These are phyloP conservation scores for Leucoraja erinaceus DNA, from an alignment of 2,113 vertebrate genomes.

Conservation along the genomic window DNA sequence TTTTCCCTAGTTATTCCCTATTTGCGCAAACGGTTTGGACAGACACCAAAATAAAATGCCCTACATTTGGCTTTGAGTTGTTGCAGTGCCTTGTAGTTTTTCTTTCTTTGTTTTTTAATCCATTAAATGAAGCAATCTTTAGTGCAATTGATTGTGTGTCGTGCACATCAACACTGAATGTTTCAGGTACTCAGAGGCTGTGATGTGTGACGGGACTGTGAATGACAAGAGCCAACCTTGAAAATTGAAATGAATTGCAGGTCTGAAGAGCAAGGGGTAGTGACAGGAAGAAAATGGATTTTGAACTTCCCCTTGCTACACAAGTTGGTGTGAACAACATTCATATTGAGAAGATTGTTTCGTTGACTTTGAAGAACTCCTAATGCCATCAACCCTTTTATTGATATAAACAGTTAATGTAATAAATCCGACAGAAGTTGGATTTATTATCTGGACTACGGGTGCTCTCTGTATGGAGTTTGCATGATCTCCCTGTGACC, in stretches of 20 bases:
- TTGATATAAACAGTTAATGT: background rate
- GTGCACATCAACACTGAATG: background rate
- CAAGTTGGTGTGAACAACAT: background rate
- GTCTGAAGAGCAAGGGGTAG: background rate
- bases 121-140: conserved; percentile 4
- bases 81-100: background rate
- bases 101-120: background rate
- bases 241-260: conserved; percentile 5
- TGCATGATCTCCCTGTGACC: too few species aligned
- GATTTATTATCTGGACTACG: too few species aligned
- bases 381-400: background rate
- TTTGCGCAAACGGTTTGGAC: background rate
- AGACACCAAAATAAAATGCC: background rate
- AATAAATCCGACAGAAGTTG: background rate
- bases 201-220: background rate
- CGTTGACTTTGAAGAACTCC: background rate
- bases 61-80: background rate
- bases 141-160: background rate
- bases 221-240: background rate
- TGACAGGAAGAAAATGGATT: background rate
- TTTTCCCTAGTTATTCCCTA: background rate
- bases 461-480: too few species aligned
- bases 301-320: background rate
- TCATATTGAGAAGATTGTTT: background rate
- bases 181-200: background rate